phyloP scores from a whole-genome alignment of 2,797 vertebrate species.

The Microctenopoma lineatum region DNA sequence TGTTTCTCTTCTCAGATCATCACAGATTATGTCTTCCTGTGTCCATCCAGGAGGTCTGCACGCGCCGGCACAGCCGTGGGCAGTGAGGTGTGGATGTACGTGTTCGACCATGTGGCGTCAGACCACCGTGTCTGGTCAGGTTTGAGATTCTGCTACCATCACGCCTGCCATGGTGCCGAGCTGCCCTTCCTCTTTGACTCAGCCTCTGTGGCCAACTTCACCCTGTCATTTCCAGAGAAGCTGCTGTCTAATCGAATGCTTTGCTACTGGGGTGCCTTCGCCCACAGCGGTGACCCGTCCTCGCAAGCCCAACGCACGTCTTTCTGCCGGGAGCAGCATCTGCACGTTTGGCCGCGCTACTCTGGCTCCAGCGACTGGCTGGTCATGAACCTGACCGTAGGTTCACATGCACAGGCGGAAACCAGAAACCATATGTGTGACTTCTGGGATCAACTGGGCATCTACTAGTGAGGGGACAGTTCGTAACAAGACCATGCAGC shows the following conservation, averaged over 20 bases:
- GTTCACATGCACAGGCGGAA: slow-evolving; percentile 71
- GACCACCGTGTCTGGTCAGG: slow-evolving; percentile 79
- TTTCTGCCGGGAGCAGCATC: slow-evolving; percentile 77
- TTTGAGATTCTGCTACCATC: slow-evolving; percentile 78
- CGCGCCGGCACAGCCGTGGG: slow-evolving; percentile 53
- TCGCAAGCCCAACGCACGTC: slow-evolving; percentile 60
- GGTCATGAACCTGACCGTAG: slow-evolving; percentile 81
- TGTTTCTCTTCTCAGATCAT: slow-evolving; percentile 73
- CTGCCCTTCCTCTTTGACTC: slow-evolving; percentile 83
- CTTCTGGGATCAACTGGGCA: slow-evolving; percentile 83
- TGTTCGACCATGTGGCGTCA: slow-evolving; percentile 81
- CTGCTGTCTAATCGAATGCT: slow-evolving; percentile 81
- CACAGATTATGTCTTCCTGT: slow-evolving; percentile 84
- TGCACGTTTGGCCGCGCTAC: slow-evolving; percentile 78
- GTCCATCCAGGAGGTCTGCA: slow-evolving; percentile 77
- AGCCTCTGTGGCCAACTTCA: slow-evolving; percentile 79
- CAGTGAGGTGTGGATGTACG: slow-evolving; percentile 78
- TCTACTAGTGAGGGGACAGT: slow-evolving; percentile 65
- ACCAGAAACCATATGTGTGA: slow-evolving; percentile 77
- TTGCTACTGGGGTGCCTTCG: slow-evolving; percentile 84
- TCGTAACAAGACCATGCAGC: not conserved
- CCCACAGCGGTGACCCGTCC: slow-evolving; percentile 77
- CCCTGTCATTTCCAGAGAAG: slow-evolving; percentile 69
- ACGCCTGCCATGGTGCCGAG: slow-evolving; percentile 82
- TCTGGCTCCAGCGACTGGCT: slow-evolving; percentile 68